A percentile compares a stretch with the other conserved stretches of the same genome.
Conservation (phyloP, 2,113 vertebrate genomes). For the Heterotilapia buettikoferi region DNA sequence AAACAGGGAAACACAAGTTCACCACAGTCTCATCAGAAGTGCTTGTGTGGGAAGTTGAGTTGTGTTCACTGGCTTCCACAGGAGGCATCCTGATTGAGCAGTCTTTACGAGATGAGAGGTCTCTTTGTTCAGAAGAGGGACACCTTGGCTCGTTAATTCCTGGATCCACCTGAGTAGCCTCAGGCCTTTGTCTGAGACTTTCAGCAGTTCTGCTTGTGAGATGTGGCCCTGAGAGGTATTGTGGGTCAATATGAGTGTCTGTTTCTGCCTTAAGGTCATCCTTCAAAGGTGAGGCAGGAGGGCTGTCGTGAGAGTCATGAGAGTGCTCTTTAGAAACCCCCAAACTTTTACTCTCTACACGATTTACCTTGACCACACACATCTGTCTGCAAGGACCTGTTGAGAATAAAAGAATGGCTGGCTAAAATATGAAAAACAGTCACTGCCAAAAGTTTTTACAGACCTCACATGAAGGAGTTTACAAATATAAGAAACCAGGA, state of each 20-base stretch:
- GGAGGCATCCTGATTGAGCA: not conserved
- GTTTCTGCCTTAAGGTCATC: constrained; percentile 13
- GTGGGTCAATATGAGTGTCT: not conserved
- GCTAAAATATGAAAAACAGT: not conserved
- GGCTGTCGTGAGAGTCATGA: not conserved
- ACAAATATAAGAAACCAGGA: not conserved
- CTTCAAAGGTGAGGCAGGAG: not conserved
- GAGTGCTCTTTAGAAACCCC: constrained; percentile 15
- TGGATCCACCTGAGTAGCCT: constrained; percentile 3
- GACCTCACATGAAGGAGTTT: not conserved
- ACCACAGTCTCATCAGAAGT: not conserved
- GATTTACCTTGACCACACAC: constrained; percentile 75
- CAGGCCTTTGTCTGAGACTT: constrained; percentile 4
- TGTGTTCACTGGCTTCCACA: not conserved
- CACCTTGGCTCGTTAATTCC: constrained; percentile 10
- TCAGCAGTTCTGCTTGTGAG: constrained; percentile 10
- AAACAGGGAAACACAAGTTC: not conserved
- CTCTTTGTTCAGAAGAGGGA: constrained; percentile 12
- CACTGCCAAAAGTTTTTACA: not conserved
- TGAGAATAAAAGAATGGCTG: not conserved
- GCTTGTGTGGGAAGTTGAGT: constrained; percentile 12
- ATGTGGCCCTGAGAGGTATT: constrained; percentile 13
- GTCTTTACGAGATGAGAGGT: constrained; percentile 37
- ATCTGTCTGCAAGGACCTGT: constrained; percentile 71
- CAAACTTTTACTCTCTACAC: constrained; percentile 63